Evolutionary conservation across 2,888 invertebrate genomes (phyloP), one percentile per base, ranked within the genome.

Genomic region (Sturmia bella): DNA sequence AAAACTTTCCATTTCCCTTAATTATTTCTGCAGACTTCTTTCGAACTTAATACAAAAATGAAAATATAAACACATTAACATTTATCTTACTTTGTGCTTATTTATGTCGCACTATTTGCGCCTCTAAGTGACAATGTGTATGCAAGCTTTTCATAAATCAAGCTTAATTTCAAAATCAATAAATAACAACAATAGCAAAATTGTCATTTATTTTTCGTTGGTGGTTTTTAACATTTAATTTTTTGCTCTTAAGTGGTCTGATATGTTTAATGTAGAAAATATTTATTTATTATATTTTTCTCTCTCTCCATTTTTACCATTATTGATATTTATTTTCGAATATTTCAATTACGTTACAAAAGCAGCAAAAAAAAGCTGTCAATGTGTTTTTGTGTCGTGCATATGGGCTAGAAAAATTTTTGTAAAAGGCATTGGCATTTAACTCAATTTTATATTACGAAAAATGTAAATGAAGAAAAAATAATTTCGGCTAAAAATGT

Each of bases 171-270:
- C 32, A 78, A 72, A 68, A 78, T 78, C 70, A 64, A 70, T 72
- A 78, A 64, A 78, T 78, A 50, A 78, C 32, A 50, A 37, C 32
- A 32, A 32, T 9, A 32, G 7, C 32, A 32, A 7, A 3, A 61
- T 50, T 64, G 48, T 48, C 57, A 64, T 57, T 72, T 78, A 72
- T 50, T 57, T 64, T 41, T 64, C 41, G 19, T 57, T 64, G 56
- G 50, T 78, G 77, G 70, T 78, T 64, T 78, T 72, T 64, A 70
- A 50, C 57, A 64, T 78, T 72, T 78, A 78, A 64, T 78, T 78
- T 75, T 64, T 63, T 76, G 27, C 27, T 41, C 64, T 70, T 72
- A 57, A 43, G 59, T 68, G 75, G 59, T 54, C 68, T 75, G 2
- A 45, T 37, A 6, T 19, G 11, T 45, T 63, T 59, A 54, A 15